These are phyloP conservation scores for Danaus plexippus DNA, from an alignment of 1,140 invertebrate genomes.

Conservation along the genomic window DNA sequence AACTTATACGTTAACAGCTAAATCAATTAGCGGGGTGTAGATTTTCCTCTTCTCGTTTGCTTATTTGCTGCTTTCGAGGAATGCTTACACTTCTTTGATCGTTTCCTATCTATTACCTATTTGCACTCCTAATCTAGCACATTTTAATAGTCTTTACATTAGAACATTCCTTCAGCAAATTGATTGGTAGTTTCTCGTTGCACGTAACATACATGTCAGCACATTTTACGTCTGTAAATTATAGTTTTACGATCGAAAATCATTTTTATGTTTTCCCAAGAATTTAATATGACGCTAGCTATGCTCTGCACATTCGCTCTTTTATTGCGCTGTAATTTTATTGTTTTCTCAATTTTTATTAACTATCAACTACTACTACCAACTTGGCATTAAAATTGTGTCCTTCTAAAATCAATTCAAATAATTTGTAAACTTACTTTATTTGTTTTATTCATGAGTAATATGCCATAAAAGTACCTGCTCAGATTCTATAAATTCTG, in stretches of 20 bases:
- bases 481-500: no score
- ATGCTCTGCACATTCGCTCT: constrained; percentile 63
- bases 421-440: no score
- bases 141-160: constrained; percentile 25
- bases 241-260: constrained; percentile 71
- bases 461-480: no score
- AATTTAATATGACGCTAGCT: constrained; percentile 69
- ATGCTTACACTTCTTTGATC: constrained; percentile 10
- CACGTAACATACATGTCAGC: constrained; percentile 56
- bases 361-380: constrained; percentile 61
- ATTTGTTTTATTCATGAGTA: no score
- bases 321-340: constrained; percentile 71
- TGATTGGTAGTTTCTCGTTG: constrained; percentile 20
- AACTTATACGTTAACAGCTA: constrained; percentile 1
- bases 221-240: constrained; percentile 71
- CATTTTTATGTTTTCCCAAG: constrained; percentile 70
- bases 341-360: constrained; percentile 71
- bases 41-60: constrained; percentile 10
- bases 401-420: no score
- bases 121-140: constrained; percentile 22
- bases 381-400: constrained; percentile 7
- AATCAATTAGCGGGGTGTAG: constrained; percentile 16
- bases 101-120: constrained; percentile 19
- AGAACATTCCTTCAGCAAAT: constrained; percentile 18
- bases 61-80: not conserved